Percentiles rank a stretch among this genome's conserved stretches.
phyloP scores from a whole-genome alignment of 2,888 invertebrate genomes.

The Athalia circularis region DNA sequence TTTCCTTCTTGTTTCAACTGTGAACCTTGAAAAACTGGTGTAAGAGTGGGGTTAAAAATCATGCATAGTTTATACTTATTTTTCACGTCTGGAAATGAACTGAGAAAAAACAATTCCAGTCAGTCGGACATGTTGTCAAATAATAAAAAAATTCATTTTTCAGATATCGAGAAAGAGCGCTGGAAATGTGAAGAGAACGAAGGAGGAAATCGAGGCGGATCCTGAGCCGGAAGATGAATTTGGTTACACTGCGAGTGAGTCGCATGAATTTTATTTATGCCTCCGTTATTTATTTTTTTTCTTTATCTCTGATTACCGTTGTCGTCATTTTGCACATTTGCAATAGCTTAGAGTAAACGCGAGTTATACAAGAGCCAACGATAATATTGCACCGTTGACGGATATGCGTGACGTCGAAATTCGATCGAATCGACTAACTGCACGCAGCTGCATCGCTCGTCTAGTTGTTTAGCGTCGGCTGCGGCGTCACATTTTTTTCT shows the following conservation, averaged over 20 bases:
- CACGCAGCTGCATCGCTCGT: not conserved
- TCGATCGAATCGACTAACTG: not conserved
- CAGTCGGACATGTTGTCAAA: too few species aligned
- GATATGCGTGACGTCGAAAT: not conserved
- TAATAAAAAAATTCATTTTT: slow-evolving; percentile 51
- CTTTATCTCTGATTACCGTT: not conserved
- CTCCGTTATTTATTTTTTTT: not conserved
- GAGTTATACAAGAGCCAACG: not conserved
- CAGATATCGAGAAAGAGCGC: slow-evolving; percentile 94
- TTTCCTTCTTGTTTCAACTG: too few species aligned
- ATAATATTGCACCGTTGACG: not conserved
- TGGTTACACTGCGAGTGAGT: slow-evolving; percentile 95
- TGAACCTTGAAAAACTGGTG: too few species aligned
- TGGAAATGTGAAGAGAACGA: slow-evolving; percentile 86
- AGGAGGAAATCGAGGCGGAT: slow-evolving; percentile 87
- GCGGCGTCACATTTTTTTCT: too few species aligned
- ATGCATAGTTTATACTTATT: too few species aligned
- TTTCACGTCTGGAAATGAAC: too few species aligned
- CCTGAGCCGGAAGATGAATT: slow-evolving; percentile 92
- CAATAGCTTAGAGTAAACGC: not conserved
- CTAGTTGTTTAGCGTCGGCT: not conserved
- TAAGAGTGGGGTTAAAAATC: too few species aligned
- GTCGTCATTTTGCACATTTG: not conserved
- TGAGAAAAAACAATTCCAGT: too few species aligned
- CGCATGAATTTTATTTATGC: slow-evolving; percentile 1